Evolutionary conservation across 2,113 vertebrate genomes (phyloP).

Genomic region (Sphyrna mokarran): DNA sequence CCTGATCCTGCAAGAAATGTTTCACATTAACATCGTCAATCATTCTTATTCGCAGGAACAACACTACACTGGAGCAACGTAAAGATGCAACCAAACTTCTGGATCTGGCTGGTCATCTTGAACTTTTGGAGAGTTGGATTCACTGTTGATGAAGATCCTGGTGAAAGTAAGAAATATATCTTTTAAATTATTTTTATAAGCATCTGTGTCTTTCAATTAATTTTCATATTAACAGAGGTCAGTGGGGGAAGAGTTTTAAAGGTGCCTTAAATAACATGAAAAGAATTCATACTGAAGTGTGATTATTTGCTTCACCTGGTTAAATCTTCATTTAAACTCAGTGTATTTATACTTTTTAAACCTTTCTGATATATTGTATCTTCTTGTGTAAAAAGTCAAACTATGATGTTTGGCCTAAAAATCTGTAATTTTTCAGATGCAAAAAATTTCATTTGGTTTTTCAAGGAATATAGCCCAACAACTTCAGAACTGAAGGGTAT

Average conservation of each 20-base stretch:
- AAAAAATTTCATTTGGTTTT: background rate
- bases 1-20: background rate
- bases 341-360: background rate
- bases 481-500: background rate
- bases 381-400: too few species aligned
- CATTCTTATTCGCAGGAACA: background rate
- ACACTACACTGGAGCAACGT: background rate
- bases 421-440: background rate
- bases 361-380: background rate
- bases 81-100: conserved; percentile 46
- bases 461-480: background rate
- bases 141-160: conserved; percentile 38
- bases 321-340: background rate
- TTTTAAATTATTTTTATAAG: background rate
- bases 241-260: background rate
- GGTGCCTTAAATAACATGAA: background rate
- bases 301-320: background rate
- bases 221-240: background rate
- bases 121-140: conserved; percentile 43
- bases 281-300: background rate
- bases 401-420: background rate
- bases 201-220: background rate
- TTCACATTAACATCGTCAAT: background rate
- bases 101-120: conserved; percentile 45
- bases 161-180: conserved; percentile 52